Conservation (phyloP, 2,113 vertebrate genomes). For the Callopanchax toddi region DNA sequence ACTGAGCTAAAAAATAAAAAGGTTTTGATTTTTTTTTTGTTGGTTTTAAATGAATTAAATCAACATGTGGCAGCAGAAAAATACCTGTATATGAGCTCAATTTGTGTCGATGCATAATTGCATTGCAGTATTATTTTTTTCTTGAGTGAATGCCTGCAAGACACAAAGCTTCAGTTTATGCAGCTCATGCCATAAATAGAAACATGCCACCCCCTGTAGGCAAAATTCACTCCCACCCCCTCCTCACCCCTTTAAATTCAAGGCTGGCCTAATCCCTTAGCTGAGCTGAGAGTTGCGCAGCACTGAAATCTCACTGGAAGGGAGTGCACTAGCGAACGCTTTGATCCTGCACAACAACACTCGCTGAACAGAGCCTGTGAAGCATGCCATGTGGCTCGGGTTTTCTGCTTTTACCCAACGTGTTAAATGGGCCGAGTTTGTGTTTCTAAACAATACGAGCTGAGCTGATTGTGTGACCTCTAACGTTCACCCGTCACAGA, state of each 20-base stretch:
- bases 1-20: background rate
- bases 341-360: constrained; percentile 60
- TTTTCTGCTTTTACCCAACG: background rate
- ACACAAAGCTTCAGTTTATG: constrained; percentile 56
- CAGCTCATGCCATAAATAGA: constrained; percentile 69
- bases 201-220: constrained; percentile 72
- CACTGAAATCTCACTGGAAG: constrained; percentile 52
- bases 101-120: constrained; percentile 16
- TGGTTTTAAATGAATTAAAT: background rate
- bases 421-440: constrained; percentile 1
- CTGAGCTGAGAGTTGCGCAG: constrained; percentile 55
- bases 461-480: constrained; percentile 12
- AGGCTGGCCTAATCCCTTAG: constrained; percentile 69
- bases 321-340: constrained; percentile 36
- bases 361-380: constrained; percentile 24
- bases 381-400: constrained; percentile 10
- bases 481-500: background rate
- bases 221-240: constrained; percentile 53
- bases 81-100: background rate
- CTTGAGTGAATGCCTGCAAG: constrained; percentile 51
- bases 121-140: constrained; percentile 17
- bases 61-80: background rate
- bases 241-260: constrained; percentile 60
- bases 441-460: background rate
- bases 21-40: too few relatives aligned